Evolutionary conservation across 1,140 invertebrate genomes (phyloP).

Genomic region (Caerostris darwini): DNA sequence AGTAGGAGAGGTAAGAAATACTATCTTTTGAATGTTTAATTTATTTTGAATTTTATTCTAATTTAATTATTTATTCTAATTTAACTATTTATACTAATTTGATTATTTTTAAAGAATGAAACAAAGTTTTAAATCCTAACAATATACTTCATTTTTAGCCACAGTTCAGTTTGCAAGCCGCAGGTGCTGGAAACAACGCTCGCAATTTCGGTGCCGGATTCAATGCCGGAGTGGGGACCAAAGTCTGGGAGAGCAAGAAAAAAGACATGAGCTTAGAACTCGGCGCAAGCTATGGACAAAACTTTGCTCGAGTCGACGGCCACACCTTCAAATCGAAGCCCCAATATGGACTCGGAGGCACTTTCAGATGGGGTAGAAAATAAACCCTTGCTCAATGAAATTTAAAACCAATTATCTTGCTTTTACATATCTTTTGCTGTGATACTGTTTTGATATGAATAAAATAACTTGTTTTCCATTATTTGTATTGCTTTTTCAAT

Average conservation of each 20-base stretch:
- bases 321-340: constrained; percentile 50
- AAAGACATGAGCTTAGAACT: constrained; percentile 46
- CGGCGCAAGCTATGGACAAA: constrained; percentile 19
- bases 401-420: too few relatives aligned
- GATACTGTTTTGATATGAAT: too few relatives aligned
- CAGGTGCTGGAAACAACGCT: constrained; percentile 43
- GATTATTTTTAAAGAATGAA: too few relatives aligned
- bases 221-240: constrained; percentile 66
- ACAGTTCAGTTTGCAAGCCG: constrained; percentile 41
- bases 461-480: too few relatives aligned
- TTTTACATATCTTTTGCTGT: too few relatives aligned
- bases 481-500: too few relatives aligned
- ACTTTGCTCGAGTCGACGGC: constrained; percentile 7
- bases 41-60: too few relatives aligned
- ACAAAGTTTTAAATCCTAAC: too few relatives aligned
- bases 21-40: too few relatives aligned
- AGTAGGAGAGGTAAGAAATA: too few relatives aligned
- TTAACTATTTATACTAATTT: too few relatives aligned
- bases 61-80: too few relatives aligned
- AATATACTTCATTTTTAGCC: constrained; percentile 29
- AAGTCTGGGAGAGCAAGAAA: constrained; percentile 73
- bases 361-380: constrained; percentile 60
- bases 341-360: constrained; percentile 38
- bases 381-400: neutral
- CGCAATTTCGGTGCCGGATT: constrained; percentile 44